Percentiles rank a stretch among this genome's conserved stretches.
Conservation (phyloP, 2,888 invertebrate genomes). For the Diarsia rubi region DNA sequence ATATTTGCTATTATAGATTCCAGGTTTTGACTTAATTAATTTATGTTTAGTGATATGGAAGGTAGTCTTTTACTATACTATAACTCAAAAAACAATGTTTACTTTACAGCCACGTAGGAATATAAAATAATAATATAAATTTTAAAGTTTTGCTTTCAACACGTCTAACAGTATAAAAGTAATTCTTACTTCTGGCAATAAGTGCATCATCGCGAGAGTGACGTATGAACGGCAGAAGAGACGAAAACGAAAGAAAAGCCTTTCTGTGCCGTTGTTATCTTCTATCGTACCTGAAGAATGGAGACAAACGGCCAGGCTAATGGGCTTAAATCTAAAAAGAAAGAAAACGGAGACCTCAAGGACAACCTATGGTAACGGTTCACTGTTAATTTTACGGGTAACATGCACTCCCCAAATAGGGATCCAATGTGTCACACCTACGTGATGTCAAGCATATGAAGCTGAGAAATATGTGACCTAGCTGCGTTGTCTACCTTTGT, state of each 20-base stretch:
- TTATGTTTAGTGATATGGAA: not conserved
- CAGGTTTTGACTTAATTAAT: not conserved
- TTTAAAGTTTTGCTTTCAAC: slow-evolving; percentile 23
- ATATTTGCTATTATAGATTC: not conserved
- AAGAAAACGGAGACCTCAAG: slow-evolving; percentile 91
- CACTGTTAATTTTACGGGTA: slow-evolving; percentile 85
- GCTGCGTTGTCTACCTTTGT: slow-evolving; percentile 87
- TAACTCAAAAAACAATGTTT: not conserved
- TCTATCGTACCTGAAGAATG: slow-evolving; percentile 90
- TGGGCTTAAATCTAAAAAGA: slow-evolving; percentile 91
- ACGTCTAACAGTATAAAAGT: slow-evolving; percentile 61
- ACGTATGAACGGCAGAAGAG: slow-evolving; percentile 90
- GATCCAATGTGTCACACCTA: slow-evolving; percentile 91
- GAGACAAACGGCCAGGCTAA: slow-evolving; percentile 91
- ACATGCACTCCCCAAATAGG: slow-evolving; percentile 89
- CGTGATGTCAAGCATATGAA: slow-evolving; percentile 88
- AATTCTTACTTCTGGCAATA: slow-evolving; percentile 70
- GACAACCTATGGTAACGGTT: slow-evolving; percentile 92
- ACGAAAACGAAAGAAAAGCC: slow-evolving; percentile 90
- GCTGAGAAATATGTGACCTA: slow-evolving; percentile 90
- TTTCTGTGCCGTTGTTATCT: slow-evolving; percentile 91
- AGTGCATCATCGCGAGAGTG: slow-evolving; percentile 83
- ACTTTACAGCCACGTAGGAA: not conserved
- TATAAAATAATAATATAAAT: not conserved
- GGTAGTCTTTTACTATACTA: not conserved